A percentile compares a stretch with the other conserved stretches of the same genome.
These are phyloP conservation scores for Sycophaga agraensis DNA, from an alignment of 1,140 invertebrate species.

Conservation along the genomic window DNA sequence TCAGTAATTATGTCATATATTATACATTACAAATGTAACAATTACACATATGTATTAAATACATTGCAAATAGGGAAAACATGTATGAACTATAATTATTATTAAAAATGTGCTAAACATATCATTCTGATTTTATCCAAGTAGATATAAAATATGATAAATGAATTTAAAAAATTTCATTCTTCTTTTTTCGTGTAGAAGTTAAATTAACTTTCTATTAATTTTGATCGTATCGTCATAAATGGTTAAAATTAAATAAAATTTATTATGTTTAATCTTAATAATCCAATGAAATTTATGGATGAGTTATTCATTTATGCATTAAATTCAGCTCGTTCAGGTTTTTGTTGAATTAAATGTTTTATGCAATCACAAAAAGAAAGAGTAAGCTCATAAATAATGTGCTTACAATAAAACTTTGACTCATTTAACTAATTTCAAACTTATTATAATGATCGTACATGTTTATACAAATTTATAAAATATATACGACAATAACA, in stretches of 20 bases:
- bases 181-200: too few relatives aligned
- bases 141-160: too few relatives aligned
- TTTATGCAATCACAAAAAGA: background rate
- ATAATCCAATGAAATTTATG: background rate
- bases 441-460: background rate
- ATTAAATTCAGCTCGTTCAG: background rate
- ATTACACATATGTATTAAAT: too few relatives aligned
- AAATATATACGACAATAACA: slow-evolving; percentile 3
- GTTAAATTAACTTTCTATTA: too few relatives aligned
- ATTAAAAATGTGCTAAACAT: too few relatives aligned
- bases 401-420: slow-evolving; percentile 9
- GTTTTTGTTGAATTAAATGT: background rate
- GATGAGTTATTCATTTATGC: slow-evolving; percentile 7
- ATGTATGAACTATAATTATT: too few relatives aligned
- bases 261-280: slow-evolving; percentile 11
- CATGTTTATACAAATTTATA: slow-evolving; percentile 2
- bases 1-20: too few relatives aligned
- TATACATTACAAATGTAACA: too few relatives aligned
- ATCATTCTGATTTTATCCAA: too few relatives aligned
- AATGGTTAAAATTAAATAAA: too few relatives aligned
- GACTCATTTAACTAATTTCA: slow-evolving; percentile 12
- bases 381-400: background rate
- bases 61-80: too few relatives aligned
- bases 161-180: background rate
- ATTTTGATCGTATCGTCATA: slow-evolving; percentile 5